Percentiles rank a stretch among this genome's conserved stretches.
Evolutionary conservation across 1,140 invertebrate species (phyloP).

Genomic region (Halotydeus destructor): DNA sequence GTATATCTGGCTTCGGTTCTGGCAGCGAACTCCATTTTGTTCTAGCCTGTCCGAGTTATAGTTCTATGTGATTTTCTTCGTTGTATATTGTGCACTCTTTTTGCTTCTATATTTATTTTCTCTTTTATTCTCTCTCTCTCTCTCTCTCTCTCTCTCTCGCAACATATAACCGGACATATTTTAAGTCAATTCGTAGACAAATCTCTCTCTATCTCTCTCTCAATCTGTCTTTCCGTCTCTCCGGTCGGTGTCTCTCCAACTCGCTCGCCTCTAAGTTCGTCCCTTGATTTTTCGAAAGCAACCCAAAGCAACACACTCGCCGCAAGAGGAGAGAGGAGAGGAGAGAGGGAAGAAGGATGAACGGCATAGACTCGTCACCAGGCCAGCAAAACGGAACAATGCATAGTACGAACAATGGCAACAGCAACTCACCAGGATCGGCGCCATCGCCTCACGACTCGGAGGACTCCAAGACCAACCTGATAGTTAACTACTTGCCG

Average conservation of each 20-base stretch:
- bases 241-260: background rate
- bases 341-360: slow-evolving; percentile 23
- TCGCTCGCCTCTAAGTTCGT: background rate
- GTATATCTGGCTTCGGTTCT: slow-evolving; percentile 1
- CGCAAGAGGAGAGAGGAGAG: too few species aligned
- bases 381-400: slow-evolving; percentile 28
- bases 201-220: background rate
- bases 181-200: background rate
- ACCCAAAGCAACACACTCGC: too few species aligned
- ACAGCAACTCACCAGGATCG: slow-evolving; percentile 27
- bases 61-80: background rate
- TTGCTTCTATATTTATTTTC: slow-evolving; percentile 7
- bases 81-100: slow-evolving; percentile 1
- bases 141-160: slow-evolving; percentile 11
- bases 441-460: slow-evolving; percentile 24
- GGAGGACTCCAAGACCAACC: slow-evolving; percentile 88
- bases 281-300: too few species aligned
- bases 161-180: too few species aligned
- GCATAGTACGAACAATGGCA: slow-evolving; percentile 8
- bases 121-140: slow-evolving; percentile 12
- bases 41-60: background rate
- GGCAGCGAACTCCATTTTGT: background rate
- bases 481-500: slow-evolving; percentile 98
- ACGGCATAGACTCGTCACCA: slow-evolving; percentile 43
- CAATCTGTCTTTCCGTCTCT: background rate